Evolutionary conservation across 2,797 vertebrate species (phyloP).

Genomic region (Eutrigla gurnardus): DNA sequence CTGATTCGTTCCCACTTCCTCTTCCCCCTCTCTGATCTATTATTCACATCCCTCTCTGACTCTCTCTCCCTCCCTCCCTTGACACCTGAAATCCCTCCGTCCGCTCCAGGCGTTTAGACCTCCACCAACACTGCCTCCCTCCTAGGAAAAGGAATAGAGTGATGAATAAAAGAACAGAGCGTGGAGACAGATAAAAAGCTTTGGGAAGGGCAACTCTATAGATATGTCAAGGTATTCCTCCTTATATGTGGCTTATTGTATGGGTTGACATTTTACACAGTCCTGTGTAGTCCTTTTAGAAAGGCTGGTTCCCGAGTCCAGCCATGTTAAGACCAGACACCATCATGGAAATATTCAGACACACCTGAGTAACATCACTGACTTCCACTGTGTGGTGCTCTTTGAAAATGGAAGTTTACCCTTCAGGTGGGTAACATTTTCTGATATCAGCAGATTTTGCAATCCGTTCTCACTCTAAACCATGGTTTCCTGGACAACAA

Average conservation of each 20-base stretch:
- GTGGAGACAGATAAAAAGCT: conserved; percentile 66
- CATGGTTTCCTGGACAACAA: too few relatives aligned
- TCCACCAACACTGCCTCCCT: conserved; percentile 55
- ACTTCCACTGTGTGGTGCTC: not conserved
- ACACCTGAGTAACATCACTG: conserved; percentile 1
- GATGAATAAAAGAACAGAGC: conserved; percentile 75
- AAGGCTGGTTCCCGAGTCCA: conserved; percentile 3
- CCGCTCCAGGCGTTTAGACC: conserved; percentile 60
- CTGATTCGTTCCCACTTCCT: conserved; percentile 31
- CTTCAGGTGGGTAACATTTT: not conserved
- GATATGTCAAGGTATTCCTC: conserved; percentile 52
- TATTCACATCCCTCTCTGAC: conserved; percentile 69
- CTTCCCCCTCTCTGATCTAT: conserved; percentile 67
- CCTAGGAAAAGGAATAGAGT: conserved; percentile 57
- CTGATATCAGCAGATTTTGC: not conserved
- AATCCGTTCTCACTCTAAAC: not conserved
- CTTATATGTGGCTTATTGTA: conserved; percentile 23
- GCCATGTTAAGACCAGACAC: not conserved
- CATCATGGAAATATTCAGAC: not conserved
- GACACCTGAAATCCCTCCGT: conserved; percentile 70
- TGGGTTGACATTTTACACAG: conserved; percentile 60
- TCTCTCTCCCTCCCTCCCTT: conserved; percentile 50
- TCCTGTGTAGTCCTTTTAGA: conserved; percentile 5
- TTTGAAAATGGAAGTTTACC: not conserved
- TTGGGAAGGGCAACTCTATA: conserved; percentile 48